Evolutionary conservation across 92 coral and sea anemone genomes (phyloP), one percentile per base, ranked within the genome.

Genomic region (Meandrina meandrites): DNA sequence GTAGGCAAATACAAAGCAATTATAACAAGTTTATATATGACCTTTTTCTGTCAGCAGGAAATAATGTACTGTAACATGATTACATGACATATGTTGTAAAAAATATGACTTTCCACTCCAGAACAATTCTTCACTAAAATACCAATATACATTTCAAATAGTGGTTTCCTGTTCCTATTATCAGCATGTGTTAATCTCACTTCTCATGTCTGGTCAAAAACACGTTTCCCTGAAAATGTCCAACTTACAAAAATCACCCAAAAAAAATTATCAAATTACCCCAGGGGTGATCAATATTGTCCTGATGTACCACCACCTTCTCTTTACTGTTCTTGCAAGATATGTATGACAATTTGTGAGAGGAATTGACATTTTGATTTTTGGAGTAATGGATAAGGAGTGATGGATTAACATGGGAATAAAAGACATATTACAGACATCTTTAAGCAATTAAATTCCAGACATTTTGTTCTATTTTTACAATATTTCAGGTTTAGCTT

Each of bases 391-490:
- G 66, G 66, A 15, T 15, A n/a, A n/a, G n/a, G n/a, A 45, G 8
- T 45, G 48, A 45, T 57, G 66, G 66, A 15, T 15, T 15, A 57
- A 15, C 8, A 19, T 62, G n/a, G n/a, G n/a, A n/a, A n/a, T n/a
- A n/a, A n/a, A n/a, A n/a, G n/a, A n/a, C n/a, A 19, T 66, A 32
- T 12, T 64, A 36, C 13, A 24, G 24, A 42, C 75, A 36, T 24
- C 82, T 60, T 66, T 64, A 45, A 66, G 31, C 47, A 37, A 64
- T 62, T 37, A 81, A 72, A 50, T 83, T 72, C 77, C 85, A 68
- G 24, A 28, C 76, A 67, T 45, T 31, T 51, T 50, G 47, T 34
- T 27, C 79, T 83, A 35, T 32, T 71, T 51, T 51, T 54, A 48
- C 31, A 5, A n/a, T n/a, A n/a, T n/a, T n/a, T 24, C 28, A 2